Evolutionary conservation across 2,888 invertebrate species (phyloP).

Genomic region (Scaptodrosophila latifasciaeformis): DNA sequence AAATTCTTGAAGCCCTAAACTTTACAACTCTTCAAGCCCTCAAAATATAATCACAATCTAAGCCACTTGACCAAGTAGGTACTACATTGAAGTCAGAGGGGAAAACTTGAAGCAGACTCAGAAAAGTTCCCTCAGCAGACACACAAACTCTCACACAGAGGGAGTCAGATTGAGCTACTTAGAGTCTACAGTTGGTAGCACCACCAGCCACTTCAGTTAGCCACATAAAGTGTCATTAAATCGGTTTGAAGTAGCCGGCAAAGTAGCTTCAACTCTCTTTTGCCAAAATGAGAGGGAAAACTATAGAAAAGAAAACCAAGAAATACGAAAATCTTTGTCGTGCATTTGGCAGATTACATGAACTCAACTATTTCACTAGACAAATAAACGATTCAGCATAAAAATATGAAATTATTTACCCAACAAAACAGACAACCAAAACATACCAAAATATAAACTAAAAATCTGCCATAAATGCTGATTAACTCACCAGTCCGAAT

Average conservation of each 20-base stretch:
- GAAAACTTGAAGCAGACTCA: neutral
- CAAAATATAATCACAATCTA: conserved; percentile 49
- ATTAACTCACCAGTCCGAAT: conserved; percentile 43
- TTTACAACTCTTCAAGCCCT: no score
- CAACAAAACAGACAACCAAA: conserved; percentile 9
- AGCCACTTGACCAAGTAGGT: conserved; percentile 45
- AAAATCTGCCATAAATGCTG: conserved; percentile 55
- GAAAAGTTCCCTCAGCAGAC: conserved; percentile 22
- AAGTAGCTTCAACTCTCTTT: conserved; percentile 6
- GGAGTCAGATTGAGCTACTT: neutral
- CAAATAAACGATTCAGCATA: conserved; percentile 59
- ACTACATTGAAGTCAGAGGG: conserved; percentile 10
- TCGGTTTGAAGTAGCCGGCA: conserved; percentile 45
- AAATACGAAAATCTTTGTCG: no score
- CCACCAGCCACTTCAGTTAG: conserved; percentile 37
- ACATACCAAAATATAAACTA: conserved; percentile 20
- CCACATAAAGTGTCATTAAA: conserved; percentile 70
- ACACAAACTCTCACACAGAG: conserved; percentile 17
- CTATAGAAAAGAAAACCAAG: conserved; percentile 10
- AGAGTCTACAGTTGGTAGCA: neutral
- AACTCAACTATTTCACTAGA: conserved; percentile 25
- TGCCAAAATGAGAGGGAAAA: neutral
- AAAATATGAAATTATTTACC: conserved; percentile 65
- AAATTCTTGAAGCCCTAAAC: neutral
- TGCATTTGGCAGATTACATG: conserved; percentile 58